Conservation (phyloP, 2,113 vertebrate species). For the Pteruthius melanotis region DNA sequence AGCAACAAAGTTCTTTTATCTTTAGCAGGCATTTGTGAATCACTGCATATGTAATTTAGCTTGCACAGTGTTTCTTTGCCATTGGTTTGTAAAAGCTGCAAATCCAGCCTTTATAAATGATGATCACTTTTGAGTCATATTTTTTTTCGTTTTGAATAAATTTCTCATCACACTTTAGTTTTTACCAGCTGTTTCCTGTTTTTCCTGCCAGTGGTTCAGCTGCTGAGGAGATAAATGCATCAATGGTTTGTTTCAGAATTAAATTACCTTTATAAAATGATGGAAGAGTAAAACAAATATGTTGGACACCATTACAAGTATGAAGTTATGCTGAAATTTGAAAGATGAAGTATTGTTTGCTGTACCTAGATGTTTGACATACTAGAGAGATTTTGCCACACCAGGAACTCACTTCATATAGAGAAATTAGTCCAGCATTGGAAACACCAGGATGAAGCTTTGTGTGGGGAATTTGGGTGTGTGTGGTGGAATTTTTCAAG, state of each 20-base stretch:
- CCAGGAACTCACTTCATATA: neutral
- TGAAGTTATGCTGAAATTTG: neutral
- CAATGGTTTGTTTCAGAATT: neutral
- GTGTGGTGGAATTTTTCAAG: neutral
- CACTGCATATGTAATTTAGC: neutral
- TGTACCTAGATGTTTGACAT: neutral
- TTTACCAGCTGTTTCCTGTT: conserved; percentile 63
- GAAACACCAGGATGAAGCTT: neutral
- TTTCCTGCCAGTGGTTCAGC: neutral
- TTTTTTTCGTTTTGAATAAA: neutral
- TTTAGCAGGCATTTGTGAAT: neutral
- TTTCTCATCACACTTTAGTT: neutral
- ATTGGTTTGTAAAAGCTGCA: neutral
- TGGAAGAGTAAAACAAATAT: neutral
- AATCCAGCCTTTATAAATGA: neutral
- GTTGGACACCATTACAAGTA: neutral
- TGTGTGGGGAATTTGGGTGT: neutral
- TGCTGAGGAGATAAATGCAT: neutral
- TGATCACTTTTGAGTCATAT: neutral
- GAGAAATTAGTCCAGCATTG: neutral
- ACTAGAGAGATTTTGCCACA: neutral
- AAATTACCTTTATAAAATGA: neutral
- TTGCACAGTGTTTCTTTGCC: neutral
- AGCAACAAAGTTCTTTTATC: neutral
- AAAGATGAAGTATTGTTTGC: neutral